Evolutionary conservation across 2,797 vertebrate species (phyloP), one percentile per base, ranked within the genome.

Genomic region (Gymnodraco acuticeps): DNA sequence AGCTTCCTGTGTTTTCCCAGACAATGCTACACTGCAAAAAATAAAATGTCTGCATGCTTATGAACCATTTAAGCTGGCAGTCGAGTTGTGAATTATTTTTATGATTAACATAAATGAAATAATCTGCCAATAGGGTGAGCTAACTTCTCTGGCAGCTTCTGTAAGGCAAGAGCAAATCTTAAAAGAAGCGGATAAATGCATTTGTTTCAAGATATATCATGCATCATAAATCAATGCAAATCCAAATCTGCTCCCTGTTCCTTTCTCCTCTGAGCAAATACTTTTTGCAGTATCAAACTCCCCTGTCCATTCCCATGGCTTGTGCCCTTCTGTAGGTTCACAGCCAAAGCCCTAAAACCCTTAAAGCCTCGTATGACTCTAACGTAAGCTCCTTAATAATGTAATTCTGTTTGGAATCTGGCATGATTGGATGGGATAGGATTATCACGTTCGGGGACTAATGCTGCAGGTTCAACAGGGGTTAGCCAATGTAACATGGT

Each of bases 361-460:
- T 86, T 88, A 87, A 93, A 90, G 80, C 89, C 88, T 75, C 31
- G 45, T 88, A 80, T 90, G 88, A 92, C 94, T 93, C 90, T 55
- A 88, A 66, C 88, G 64, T 94, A 93, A 93, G 89, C 92, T 94
- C 91, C 93, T 96, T 96, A 95, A 95, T 95, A 91, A 93, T 93
- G 94, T 95, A 95, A 95, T 96, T 95, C 95, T 83, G 91, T 87
- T 89, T 94, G 95, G 96, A 96, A 96, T 96, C 95, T 92, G 87
- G 83, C 71, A 53, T 90, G 84, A 90, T 93, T 89, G 89, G 87
- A 82, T 77, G 78, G 82, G 77, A 82, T 75, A 82, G 90, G 91
- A 93, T 94, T 93, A 93, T 92, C 87, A 90, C 86, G 13, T 89
- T 89, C 79, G 64, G 67, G 62, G 66, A 79, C 80, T 89, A 89